Conservation (phyloP, 2,797 vertebrate genomes). For the Sebastes ruberrimus region DNA sequence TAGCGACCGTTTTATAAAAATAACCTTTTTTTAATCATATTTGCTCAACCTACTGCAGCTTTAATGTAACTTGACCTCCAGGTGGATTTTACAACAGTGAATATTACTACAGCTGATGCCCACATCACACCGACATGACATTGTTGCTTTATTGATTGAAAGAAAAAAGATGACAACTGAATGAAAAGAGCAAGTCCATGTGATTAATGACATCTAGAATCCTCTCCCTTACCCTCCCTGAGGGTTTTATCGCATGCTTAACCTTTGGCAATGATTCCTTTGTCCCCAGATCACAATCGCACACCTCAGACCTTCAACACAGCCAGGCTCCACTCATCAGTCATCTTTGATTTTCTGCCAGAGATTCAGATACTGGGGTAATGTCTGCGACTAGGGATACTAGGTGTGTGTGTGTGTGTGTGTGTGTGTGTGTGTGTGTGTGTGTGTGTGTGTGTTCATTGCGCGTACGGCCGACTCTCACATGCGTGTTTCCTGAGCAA, state of each 20-base stretch:
- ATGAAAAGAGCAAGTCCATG: conserved; percentile 27
- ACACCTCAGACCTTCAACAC: conserved; percentile 72
- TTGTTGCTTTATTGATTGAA: conserved; percentile 26
- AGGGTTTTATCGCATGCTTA: conserved; percentile 55
- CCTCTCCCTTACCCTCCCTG: conserved; percentile 25
- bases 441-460: conserved; percentile 4
- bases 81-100: background rate
- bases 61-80: conserved; percentile 3
- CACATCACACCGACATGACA: background rate
- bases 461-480: background rate
- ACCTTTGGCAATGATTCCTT: conserved; percentile 64
- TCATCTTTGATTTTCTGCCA: conserved; percentile 83
- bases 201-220: conserved; percentile 68
- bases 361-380: conserved; percentile 52
- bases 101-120: conserved; percentile 16
- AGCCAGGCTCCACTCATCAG: conserved; percentile 70
- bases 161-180: conserved; percentile 48
- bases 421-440: background rate
- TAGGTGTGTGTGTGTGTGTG: background rate
- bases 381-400: conserved; percentile 12
- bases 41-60: too few relatives aligned
- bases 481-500: conserved; percentile 32
- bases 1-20: too few relatives aligned
- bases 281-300: conserved; percentile 70
- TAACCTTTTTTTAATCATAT: too few relatives aligned